phyloP scores from a whole-genome alignment of 2,888 invertebrate species.

The Eretmocerus hayati region DNA sequence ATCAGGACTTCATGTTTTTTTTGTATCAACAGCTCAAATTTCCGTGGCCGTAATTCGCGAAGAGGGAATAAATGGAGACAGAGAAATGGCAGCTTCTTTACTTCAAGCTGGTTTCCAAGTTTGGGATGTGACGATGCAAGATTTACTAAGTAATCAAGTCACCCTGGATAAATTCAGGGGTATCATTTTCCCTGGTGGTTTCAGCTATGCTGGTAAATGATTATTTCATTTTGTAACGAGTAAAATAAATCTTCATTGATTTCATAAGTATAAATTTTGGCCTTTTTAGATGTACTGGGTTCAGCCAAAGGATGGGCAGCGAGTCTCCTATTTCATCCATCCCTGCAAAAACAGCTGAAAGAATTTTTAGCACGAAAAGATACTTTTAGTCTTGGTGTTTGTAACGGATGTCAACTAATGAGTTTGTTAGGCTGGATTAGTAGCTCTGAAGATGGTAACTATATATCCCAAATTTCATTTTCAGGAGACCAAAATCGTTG shows the following conservation, averaged over 20 bases:
- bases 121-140: constrained; percentile 92
- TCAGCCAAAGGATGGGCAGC: constrained; percentile 99
- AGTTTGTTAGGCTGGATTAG: constrained; percentile 88
- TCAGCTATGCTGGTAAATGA: constrained; percentile 84
- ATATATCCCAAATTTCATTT: too few species aligned
- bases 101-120: constrained; percentile 84
- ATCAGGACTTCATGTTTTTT: neutral
- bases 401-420: constrained; percentile 97
- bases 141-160: constrained; percentile 65
- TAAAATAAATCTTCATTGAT: neutral
- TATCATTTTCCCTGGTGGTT: constrained; percentile 94
- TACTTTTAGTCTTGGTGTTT: constrained; percentile 95
- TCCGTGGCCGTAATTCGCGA: constrained; percentile 88
- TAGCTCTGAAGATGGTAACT: constrained; percentile 33
- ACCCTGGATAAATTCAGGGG: constrained; percentile 78
- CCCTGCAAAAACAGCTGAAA: constrained; percentile 68
- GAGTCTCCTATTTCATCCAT: constrained; percentile 73
- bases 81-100: constrained; percentile 93
- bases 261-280: constrained; percentile 1
- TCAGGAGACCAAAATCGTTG: neutral
- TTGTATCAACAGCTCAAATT: constrained; percentile 46
- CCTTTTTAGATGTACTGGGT: constrained; percentile 74
- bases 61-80: constrained; percentile 94
- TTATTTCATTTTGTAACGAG: neutral
- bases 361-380: constrained; percentile 65